Conservation (phyloP, 2,113 vertebrate species). For the Aleadryas rufinucha region DNA sequence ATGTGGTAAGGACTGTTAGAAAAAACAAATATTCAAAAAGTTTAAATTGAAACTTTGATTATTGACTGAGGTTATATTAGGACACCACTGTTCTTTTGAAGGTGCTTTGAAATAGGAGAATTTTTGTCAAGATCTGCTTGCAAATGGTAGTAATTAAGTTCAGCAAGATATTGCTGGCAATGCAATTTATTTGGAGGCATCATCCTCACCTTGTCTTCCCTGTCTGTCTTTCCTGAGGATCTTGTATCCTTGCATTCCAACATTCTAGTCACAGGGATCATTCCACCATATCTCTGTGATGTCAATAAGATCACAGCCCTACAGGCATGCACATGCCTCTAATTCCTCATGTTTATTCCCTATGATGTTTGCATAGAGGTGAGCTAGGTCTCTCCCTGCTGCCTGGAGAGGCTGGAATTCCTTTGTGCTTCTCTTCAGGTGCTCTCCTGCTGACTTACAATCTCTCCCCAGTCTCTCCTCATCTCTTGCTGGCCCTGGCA, state of each 20-base stretch:
- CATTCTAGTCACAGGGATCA: background rate
- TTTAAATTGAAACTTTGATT: background rate
- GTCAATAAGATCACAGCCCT: background rate
- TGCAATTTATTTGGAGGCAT: background rate
- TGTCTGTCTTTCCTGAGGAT: background rate
- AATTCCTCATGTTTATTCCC: background rate
- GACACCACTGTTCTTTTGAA: background rate
- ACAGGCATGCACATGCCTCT: background rate
- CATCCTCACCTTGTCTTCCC: background rate
- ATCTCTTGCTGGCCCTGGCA: background rate
- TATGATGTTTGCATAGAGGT: background rate
- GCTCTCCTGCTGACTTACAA: background rate
- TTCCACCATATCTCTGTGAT: background rate
- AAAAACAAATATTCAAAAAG: background rate
- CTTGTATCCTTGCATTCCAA: background rate
- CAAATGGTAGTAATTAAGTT: background rate
- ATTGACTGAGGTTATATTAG: background rate
- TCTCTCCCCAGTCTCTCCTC: background rate
- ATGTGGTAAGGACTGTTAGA: background rate
- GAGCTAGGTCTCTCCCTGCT: background rate
- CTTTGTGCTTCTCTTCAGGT: background rate
- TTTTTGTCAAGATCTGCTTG: background rate
- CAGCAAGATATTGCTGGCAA: background rate
- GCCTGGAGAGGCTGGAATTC: background rate
- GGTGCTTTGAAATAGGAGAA: background rate